Conservation (phyloP, 2,888 invertebrate species). For the Cordylochernes scorpioides region DNA sequence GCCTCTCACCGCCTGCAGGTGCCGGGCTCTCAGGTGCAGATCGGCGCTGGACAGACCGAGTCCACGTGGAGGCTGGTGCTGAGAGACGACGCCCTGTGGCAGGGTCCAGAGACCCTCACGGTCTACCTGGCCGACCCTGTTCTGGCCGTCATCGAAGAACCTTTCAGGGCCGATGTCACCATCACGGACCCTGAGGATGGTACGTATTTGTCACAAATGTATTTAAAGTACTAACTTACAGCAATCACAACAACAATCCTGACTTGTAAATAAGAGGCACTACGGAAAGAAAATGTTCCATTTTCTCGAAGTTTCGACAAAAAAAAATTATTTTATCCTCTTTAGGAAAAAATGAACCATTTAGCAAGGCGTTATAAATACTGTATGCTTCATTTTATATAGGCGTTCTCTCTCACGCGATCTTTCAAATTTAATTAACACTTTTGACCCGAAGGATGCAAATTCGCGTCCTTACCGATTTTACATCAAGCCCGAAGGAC, state of each 20-base stretch:
- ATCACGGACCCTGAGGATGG: conserved; percentile 21
- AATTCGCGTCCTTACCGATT: too few species aligned
- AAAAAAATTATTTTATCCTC: too few species aligned
- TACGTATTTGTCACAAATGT: conserved; percentile 10
- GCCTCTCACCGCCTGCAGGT: not conserved
- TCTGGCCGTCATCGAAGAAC: conserved; percentile 19
- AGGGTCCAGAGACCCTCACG: conserved; percentile 18
- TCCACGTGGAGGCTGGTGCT: conserved; percentile 20
- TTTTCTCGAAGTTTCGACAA: too few species aligned
- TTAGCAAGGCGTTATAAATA: too few species aligned
- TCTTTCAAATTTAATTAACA: too few species aligned
- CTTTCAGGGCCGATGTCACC: conserved; percentile 17
- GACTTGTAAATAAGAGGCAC: not conserved
- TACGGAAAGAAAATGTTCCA: too few species aligned
- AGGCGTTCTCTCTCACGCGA: too few species aligned
- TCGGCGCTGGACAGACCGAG: conserved; percentile 22
- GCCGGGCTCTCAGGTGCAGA: conserved; percentile 24
- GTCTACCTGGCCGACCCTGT: conserved; percentile 20
- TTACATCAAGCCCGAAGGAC: too few species aligned
- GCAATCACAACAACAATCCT: not conserved
- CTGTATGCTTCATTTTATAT: too few species aligned
- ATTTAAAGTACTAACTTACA: not conserved
- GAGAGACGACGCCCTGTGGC: conserved; percentile 19
- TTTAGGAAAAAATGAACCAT: too few species aligned
- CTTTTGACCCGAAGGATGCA: too few species aligned